Base-by-base conservation (phyloP, 2,888 invertebrate genomes). In the Agriotes lineatus region DNA sequence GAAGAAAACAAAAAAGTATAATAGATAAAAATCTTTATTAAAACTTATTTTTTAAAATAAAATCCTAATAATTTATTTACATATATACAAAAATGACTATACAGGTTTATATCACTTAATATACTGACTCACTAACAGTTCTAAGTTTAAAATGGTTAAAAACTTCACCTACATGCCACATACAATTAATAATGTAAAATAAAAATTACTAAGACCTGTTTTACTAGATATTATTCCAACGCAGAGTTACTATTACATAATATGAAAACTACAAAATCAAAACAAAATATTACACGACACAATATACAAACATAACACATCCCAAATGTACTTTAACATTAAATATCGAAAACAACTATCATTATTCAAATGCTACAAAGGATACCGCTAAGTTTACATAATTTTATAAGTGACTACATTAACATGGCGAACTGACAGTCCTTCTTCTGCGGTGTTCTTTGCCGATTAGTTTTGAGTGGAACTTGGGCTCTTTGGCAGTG, bases 271-370 rank as follows among this genome's bases (percentile, higher is more conserved):
- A 37, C 12, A 37, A 37, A n/a, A n/a, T 37, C 9, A n/a, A n/a
- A 7, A 37, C 10, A n/a, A 25, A 25, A 25, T 25, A 5, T 5
- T 5, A 25, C 7, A 25, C 42, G 16, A 42, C 42, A 42, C 42
- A 42, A 42, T 42, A 42, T 42, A 42, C 18, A 30, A 50, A 52
- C 61, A 61, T 61, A 61, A 61, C 61, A 61, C 61, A 61, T 61
- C 61, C 61, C 61, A 61, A 61, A 25, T 25, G 25, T 50, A 42
- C 19, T 61, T 48, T 30, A 25, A 3, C 3, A 25, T 25, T 25
- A 25, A 25, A 25, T 7, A 25, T 25, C 25, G 25, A 25, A 33
- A 37, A 14, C 37, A 37, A 56, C 37, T n/a, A 56, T 45, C 45
- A 45, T 18, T 45, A 22, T 59, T 45, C 14, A 39, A 52, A 52